A percentile compares a stretch with the other conserved stretches of the same genome.
phyloP scores from a whole-genome alignment of 2,888 invertebrate species.

The Lepidochitona cinerea region DNA sequence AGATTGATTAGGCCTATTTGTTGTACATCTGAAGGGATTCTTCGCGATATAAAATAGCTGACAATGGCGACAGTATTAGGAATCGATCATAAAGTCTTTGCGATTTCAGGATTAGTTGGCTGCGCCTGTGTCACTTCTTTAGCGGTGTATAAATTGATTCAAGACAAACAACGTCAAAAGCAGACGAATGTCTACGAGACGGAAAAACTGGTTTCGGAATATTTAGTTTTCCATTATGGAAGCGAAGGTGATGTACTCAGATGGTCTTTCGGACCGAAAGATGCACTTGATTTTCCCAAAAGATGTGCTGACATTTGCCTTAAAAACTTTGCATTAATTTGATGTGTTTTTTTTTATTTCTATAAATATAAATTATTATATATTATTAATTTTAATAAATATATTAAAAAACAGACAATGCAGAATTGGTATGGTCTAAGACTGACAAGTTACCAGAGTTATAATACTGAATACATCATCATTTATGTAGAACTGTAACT shows the following conservation, averaged over 20 bases:
- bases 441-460: too few species aligned
- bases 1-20: too few species aligned
- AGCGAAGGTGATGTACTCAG: constrained; percentile 48
- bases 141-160: constrained; percentile 42
- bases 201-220: constrained; percentile 58
- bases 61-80: constrained; percentile 45
- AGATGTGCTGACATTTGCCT: constrained; percentile 65
- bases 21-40: too few species aligned
- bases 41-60: too few species aligned
- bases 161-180: constrained; percentile 25
- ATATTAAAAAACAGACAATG: too few species aligned
- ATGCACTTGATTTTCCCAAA: constrained; percentile 62
- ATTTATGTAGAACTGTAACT: too few species aligned
- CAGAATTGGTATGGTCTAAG: too few species aligned
- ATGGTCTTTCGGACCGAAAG: constrained; percentile 61
- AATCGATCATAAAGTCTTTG: constrained; percentile 50
- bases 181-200: constrained; percentile 58
- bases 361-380: too few species aligned
- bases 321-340: constrained; percentile 52
- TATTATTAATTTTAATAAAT: too few species aligned
- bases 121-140: constrained; percentile 50
- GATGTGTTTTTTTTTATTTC: too few species aligned
- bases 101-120: constrained; percentile 41
- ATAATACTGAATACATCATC: too few species aligned
- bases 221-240: constrained; percentile 66